Base-by-base conservation (phyloP, 30 jellyfish, hydroid and myxozoan species). In the Catostylus mosaicus region DNA sequence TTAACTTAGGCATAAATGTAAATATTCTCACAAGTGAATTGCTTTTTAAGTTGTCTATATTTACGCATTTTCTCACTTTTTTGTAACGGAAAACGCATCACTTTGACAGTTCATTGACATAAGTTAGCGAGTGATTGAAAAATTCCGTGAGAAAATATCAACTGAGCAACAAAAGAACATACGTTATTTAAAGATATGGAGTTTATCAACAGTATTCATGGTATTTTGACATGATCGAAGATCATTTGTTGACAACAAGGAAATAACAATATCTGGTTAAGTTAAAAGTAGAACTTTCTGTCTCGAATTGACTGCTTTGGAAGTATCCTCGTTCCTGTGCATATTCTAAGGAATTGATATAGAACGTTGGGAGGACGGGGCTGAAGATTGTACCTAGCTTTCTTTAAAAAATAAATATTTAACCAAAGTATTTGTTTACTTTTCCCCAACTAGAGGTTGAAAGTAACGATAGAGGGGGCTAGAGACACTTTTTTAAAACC, bases 91-190 rank as follows among this genome's bases (percentile, higher is more conserved):
- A 68, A 68, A 22, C 64, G 7, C 32, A 68, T 34, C 65, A 19
- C 30, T 11, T 35, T 68, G 80, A 37, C 80, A 68, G 35, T 6
- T 68, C 66, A 43, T 22, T 68, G 80, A 68, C 80, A 68, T 12
- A 34, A 36, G 59, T 40, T 23, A 18, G 35, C 26, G 66, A 43
- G 36, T 37, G 35, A 23, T 36, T 35, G 80, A 37, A 11, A 68
- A 26, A 68, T 34, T 4, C 33, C 80, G 80, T 68, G 80, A 68
- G 80, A 68, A 68, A 68, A 68, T 36, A 23, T 59, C 71, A 9
- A 3, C 29, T 52, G 26, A 23, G 40, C 71, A n/a, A 3, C n/a
- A 3, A 48, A 16, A 4, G 14, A 4, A 8, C 63, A 3, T 3
- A 16, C 11, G 14, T 48, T 48, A 16, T 23, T 48, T 48, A 4